Percentiles rank a stretch among this genome's conserved stretches.
phyloP scores from a whole-genome alignment of 2,797 vertebrate genomes.

The Anguilla megastoma region DNA sequence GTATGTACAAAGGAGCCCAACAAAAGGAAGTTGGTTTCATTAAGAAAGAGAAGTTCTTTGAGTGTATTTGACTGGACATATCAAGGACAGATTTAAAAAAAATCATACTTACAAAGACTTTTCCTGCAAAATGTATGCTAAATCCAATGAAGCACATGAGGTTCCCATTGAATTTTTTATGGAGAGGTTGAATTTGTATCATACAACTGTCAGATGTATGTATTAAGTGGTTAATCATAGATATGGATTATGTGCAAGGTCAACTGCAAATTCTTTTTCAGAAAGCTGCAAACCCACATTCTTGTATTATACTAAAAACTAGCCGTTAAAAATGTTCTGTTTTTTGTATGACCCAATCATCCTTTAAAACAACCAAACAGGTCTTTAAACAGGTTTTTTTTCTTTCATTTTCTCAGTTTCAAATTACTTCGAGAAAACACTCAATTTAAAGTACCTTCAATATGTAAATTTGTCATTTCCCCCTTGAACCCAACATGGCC shows the following conservation, averaged over 20 bases:
- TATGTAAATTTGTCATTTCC: no score
- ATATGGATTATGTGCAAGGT: neutral
- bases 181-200: neutral
- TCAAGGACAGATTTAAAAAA: neutral
- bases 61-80: neutral
- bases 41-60: neutral
- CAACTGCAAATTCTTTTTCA: neutral
- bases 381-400: no score
- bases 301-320: neutral
- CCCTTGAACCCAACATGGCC: neutral
- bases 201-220: neutral
- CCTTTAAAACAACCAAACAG: no score
- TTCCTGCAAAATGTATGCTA: neutral
- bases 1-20: neutral
- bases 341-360: no score
- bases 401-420: neutral
- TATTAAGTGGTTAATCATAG: no score
- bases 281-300: neutral
- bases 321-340: neutral
- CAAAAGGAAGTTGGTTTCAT: neutral
- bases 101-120: neutral
- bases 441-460: no score
- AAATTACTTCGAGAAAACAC: neutral
- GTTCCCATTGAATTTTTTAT: neutral
- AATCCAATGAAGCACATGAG: neutral